These are phyloP conservation scores for Argyrosomus regius DNA, from an alignment of 2,797 vertebrate species.

Conservation along the genomic window DNA sequence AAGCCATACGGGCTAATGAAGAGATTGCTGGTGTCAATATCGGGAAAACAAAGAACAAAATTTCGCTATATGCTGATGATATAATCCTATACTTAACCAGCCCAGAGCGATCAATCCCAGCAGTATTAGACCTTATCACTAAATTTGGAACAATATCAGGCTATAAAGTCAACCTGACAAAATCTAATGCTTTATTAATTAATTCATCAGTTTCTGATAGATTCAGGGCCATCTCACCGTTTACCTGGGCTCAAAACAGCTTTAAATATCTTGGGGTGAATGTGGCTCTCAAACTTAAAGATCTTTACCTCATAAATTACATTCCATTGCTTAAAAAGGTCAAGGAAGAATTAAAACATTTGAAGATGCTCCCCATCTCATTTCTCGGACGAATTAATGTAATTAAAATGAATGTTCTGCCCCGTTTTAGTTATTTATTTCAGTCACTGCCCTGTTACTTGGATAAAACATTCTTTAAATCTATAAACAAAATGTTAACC, in stretches of 20 bases:
- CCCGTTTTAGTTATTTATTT: constrained; percentile 2
- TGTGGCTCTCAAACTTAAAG: neutral
- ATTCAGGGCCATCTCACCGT: constrained; percentile 18
- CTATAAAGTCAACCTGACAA: constrained; percentile 31
- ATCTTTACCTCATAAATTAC: neutral
- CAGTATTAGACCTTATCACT: neutral
- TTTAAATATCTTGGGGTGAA: constrained; percentile 19
- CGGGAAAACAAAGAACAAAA: constrained; percentile 21
- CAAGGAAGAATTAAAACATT: constrained; percentile 12
- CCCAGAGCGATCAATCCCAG: neutral
- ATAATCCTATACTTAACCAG: constrained; percentile 9
- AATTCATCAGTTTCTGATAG: neutral
- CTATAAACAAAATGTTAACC: constrained; percentile 11
- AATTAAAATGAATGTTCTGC: constrained; percentile 9
- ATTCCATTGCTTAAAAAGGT: neutral
- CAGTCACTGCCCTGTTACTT: constrained; percentile 16
- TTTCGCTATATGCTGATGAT: constrained; percentile 20
- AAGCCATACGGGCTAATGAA: neutral
- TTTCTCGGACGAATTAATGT: constrained; percentile 10
- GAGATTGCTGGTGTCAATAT: constrained; percentile 10
- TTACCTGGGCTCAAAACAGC: constrained; percentile 33
- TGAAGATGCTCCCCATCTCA: constrained; percentile 5
- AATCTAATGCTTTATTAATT: constrained; percentile 17
- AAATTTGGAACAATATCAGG: constrained; percentile 36
- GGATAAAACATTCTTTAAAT: constrained; percentile 13